Percentiles rank a stretch among this genome's conserved stretches.
Evolutionary conservation across 2,113 vertebrate species (phyloP).

Genomic region (Lonchura striata): DNA sequence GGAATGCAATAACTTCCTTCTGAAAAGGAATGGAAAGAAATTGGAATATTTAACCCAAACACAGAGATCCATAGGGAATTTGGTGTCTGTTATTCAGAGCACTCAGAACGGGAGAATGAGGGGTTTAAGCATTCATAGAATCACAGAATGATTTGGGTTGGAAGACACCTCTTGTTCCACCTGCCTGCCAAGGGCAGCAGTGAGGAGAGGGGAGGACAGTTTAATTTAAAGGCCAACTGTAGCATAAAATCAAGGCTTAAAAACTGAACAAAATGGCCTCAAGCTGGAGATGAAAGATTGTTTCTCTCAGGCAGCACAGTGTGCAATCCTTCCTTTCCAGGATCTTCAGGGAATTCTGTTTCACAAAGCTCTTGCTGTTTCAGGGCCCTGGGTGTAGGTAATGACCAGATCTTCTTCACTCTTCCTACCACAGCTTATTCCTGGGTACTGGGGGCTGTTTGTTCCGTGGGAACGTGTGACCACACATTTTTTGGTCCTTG

Average conservation of each 20-base stretch:
- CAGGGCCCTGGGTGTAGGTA: background rate
- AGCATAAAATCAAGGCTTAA: background rate
- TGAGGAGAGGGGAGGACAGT: background rate
- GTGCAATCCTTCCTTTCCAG: background rate
- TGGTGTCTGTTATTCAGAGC: background rate
- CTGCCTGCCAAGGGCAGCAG: background rate
- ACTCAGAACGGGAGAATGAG: background rate
- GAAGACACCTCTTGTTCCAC: background rate
- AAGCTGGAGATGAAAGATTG: background rate
- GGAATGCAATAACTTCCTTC: background rate
- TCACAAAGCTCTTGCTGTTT: background rate
- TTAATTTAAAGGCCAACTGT: background rate
- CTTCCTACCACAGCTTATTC: background rate
- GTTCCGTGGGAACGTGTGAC: background rate
- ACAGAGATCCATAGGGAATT: background rate
- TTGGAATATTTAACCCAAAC: background rate
- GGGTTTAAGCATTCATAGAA: background rate
- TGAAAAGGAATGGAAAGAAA: background rate
- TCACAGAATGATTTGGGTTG: background rate
- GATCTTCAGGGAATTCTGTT: background rate
- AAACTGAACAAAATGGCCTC: background rate
- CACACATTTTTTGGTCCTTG: background rate
- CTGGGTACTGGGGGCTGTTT: background rate
- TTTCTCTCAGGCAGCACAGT: background rate
- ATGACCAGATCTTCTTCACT: background rate